A percentile compares a stretch with the other conserved stretches of the same genome.
Conservation (phyloP, 2,888 invertebrate species). For the Lasioglossum calceatum region DNA sequence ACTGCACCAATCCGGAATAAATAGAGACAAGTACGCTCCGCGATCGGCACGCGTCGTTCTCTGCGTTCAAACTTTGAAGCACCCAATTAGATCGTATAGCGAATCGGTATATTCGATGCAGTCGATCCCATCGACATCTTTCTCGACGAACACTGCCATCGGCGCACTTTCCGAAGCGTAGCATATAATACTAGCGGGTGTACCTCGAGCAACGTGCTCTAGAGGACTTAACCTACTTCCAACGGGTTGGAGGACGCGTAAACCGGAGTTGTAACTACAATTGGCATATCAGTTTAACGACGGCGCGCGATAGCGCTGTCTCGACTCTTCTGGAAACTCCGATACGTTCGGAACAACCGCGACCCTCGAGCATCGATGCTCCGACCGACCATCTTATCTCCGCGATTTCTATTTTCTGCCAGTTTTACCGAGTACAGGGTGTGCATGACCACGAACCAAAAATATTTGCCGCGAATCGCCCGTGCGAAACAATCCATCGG, state of each 20-base stretch:
- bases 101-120: slow-evolving; percentile 19
- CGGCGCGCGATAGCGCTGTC: slow-evolving; percentile 40
- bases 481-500: slow-evolving; percentile 4
- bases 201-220: slow-evolving; percentile 49
- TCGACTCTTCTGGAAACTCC: slow-evolving; percentile 60
- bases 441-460: slow-evolving; percentile 39
- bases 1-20: slow-evolving; percentile 25
- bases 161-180: slow-evolving; percentile 57
- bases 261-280: slow-evolving; percentile 65
- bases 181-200: slow-evolving; percentile 35
- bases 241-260: slow-evolving; percentile 38
- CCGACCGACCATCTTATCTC: background rate
- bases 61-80: slow-evolving; percentile 5
- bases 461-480: slow-evolving; percentile 10
- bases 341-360: background rate
- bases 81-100: slow-evolving; percentile 20
- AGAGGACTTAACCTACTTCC: slow-evolving; percentile 50
- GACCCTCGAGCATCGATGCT: slow-evolving; percentile 22
- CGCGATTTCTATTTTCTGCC: slow-evolving; percentile 35
- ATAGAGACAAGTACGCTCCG: slow-evolving; percentile 10
- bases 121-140: slow-evolving; percentile 51
- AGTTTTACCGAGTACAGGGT: slow-evolving; percentile 43
- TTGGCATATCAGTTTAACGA: slow-evolving; percentile 72
- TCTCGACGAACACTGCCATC: slow-evolving; percentile 71
- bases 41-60: slow-evolving; percentile 3